These are phyloP conservation scores for Cossypha niveicapilla DNA, from an alignment of 2,797 vertebrate genomes.

Conservation along the genomic window DNA sequence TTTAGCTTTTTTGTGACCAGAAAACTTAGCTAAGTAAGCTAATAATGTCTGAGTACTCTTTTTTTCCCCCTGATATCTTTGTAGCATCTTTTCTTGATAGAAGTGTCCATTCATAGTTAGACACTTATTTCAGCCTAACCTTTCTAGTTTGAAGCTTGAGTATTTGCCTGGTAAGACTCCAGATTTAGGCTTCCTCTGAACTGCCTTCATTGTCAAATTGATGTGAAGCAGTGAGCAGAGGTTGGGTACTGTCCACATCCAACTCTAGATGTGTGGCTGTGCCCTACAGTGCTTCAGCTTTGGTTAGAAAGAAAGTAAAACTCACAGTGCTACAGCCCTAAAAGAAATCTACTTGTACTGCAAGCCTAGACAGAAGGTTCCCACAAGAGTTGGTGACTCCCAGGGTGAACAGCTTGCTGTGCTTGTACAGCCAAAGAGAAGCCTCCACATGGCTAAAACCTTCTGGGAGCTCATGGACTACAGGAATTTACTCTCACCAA, in stretches of 20 bases:
- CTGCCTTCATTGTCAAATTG: not conserved
- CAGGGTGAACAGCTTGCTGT: not conserved
- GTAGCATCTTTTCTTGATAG: not conserved
- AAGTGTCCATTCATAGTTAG: not conserved
- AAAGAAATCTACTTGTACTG: not conserved
- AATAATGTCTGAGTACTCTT: no score
- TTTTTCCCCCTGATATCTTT: not conserved
- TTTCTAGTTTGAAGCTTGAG: not conserved
- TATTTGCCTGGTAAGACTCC: not conserved
- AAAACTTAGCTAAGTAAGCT: not conserved
- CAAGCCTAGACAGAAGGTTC: not conserved
- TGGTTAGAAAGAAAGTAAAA: not conserved
- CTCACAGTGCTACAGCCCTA: not conserved
- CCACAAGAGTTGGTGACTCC: fast-evolving
- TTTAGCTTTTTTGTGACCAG: not conserved
- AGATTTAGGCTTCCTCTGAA: not conserved
- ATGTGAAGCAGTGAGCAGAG: not conserved
- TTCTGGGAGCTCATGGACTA: not conserved
- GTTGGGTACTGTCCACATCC: fast-evolving
- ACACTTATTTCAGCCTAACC: not conserved
- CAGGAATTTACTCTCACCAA: not conserved
- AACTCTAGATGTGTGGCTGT: not conserved
- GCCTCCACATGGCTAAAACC: not conserved
- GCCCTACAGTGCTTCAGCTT: not conserved
- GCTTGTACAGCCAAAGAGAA: not conserved